Conservation (phyloP, 2,113 vertebrate genomes). For the Micronycteris hirsuta region DNA sequence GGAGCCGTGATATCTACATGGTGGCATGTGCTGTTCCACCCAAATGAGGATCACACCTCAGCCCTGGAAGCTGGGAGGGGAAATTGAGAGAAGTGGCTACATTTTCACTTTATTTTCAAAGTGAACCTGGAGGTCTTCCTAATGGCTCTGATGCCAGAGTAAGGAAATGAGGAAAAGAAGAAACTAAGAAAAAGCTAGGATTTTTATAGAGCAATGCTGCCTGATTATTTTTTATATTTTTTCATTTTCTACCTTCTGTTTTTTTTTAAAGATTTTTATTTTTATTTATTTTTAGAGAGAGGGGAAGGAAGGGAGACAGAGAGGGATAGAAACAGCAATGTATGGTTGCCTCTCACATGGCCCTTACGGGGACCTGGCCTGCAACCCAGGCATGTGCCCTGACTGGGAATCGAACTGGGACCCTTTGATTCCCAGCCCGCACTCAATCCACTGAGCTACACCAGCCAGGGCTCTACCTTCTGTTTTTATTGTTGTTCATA, state of each 20-base stretch:
- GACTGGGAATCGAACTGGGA: too few species aligned
- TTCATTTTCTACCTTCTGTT: neutral
- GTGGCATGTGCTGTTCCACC: accelerated
- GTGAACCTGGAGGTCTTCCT: neutral
- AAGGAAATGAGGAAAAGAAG: neutral
- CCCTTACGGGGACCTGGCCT: too few species aligned
- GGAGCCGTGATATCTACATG: neutral
- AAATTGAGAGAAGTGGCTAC: neutral
- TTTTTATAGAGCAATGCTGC: neutral
- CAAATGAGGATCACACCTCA: neutral
- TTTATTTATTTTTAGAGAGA: too few species aligned
- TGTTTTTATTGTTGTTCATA: neutral
- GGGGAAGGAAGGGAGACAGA: too few species aligned
- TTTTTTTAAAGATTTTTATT: too few species aligned
- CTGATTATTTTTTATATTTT: neutral
- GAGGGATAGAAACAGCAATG: too few species aligned
- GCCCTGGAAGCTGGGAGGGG: neutral
- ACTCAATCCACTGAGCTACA: too few species aligned
- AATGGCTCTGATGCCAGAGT: neutral
- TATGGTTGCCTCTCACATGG: too few species aligned
- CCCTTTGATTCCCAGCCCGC: too few species aligned
- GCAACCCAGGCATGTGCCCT: too few species aligned
- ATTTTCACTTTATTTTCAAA: neutral
- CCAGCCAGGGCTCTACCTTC: too few species aligned
- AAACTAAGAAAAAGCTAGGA: neutral